A percentile compares a stretch with the other conserved stretches of the same genome.
phyloP scores from a whole-genome alignment of 1,140 invertebrate genomes.

The Littorina saxatilis region DNA sequence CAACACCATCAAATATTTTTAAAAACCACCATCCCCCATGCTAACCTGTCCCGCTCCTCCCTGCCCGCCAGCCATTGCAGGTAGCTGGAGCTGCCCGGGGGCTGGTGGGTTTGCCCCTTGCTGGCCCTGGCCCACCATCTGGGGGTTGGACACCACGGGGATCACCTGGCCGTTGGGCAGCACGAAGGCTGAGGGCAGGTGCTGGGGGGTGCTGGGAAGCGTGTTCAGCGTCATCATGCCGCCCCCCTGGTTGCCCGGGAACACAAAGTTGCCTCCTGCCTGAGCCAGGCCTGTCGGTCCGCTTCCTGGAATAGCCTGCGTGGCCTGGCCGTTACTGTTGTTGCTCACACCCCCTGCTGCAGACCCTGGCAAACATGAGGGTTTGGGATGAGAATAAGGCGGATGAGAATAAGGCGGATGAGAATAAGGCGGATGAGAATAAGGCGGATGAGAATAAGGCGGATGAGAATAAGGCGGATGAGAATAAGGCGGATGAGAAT shows the following conservation, averaged over 20 bases:
- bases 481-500: no score
- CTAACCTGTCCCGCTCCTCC: constrained; percentile 20
- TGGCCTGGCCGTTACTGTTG: constrained; percentile 2
- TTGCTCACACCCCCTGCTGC: background rate
- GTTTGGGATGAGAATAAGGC: background rate
- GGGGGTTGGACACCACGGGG: constrained; percentile 75
- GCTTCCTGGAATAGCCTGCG: constrained; percentile 8
- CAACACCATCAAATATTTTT: no score
- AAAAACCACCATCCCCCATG: no score
- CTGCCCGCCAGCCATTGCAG: constrained; percentile 25
- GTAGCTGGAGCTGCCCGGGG: constrained; percentile 7
- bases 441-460: no score
- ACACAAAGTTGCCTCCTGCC: constrained; percentile 40
- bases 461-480: no score
- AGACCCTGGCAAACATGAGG: background rate
- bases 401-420: no score
- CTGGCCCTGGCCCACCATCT: constrained; percentile 45
- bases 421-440: no score
- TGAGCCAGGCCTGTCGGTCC: background rate
- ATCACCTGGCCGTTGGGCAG: constrained; percentile 76
- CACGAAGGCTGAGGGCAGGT: constrained; percentile 74
- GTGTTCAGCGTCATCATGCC: constrained; percentile 60
- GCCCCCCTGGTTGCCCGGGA: constrained; percentile 58
- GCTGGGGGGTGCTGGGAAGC: constrained; percentile 60
- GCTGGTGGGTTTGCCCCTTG: background rate